Percentiles rank a stretch among this genome's conserved stretches.
These are phyloP conservation scores for Pseudomyrmex gracilis DNA, from an alignment of 1,140 invertebrate genomes.

Conservation along the genomic window DNA sequence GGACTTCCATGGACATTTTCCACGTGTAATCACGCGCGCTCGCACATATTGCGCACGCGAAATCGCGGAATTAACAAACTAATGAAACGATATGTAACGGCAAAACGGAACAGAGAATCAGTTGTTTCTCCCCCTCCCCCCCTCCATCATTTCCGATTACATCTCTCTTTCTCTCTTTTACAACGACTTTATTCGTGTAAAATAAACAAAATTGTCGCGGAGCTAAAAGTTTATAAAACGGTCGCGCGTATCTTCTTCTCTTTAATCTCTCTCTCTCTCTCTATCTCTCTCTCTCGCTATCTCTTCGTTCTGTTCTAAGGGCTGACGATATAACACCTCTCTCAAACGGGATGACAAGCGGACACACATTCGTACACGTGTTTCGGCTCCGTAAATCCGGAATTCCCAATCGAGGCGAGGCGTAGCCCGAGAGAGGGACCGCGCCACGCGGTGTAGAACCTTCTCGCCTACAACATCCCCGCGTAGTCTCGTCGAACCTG, in stretches of 20 bases:
- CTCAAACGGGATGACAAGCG: conserved; percentile 58
- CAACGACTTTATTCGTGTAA: too few species aligned
- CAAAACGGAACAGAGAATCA: background rate
- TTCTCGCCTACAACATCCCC: conserved; percentile 60
- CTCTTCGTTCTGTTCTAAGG: background rate
- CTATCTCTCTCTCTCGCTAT: too few species aligned
- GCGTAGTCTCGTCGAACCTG: conserved; percentile 59
- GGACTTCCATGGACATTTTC: conserved; percentile 13
- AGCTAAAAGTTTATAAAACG: too few species aligned
- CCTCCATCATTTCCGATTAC: too few species aligned
- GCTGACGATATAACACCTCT: too few species aligned
- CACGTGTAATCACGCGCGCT: background rate
- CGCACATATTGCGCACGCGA: background rate
- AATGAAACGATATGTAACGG: conserved; percentile 18
- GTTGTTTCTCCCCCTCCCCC: too few species aligned
- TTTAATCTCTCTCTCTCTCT: too few species aligned
- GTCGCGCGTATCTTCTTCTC: too few species aligned
- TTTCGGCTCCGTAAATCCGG: conserved; percentile 64
- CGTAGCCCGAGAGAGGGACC: conserved; percentile 1
- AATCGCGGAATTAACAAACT: conserved; percentile 38
- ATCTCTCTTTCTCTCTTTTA: background rate
- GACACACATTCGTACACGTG: conserved; percentile 66
- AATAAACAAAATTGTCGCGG: too few species aligned
- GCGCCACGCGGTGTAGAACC: conserved; percentile 47
- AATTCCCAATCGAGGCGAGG: conserved; percentile 45